A percentile compares a stretch with the other conserved stretches of the same genome.
These are phyloP conservation scores for Hylaeus anthracinus DNA, from an alignment of 1,140 invertebrate species.

Conservation along the genomic window DNA sequence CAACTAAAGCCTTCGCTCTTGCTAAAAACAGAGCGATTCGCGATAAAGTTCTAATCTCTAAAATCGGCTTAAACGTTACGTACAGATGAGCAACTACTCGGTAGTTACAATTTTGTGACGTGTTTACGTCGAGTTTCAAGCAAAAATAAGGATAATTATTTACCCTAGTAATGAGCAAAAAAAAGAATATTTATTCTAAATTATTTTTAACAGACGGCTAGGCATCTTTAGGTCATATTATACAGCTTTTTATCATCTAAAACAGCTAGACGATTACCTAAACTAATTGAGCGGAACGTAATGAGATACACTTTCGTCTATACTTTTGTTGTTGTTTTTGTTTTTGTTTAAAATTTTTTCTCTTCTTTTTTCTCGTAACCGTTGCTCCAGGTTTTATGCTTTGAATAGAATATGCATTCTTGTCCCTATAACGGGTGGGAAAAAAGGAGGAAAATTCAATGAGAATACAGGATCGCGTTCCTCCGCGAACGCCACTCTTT, in stretches of 20 bases:
- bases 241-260: neutral
- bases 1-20: neutral
- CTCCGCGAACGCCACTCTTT: neutral
- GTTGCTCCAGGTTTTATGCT: neutral
- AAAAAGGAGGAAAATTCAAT: neutral
- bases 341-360: neutral
- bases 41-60: slow-evolving; percentile 10
- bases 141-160: neutral
- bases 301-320: slow-evolving; percentile 9
- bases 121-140: slow-evolving; percentile 7
- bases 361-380: neutral
- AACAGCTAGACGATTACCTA: neutral
- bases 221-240: neutral
- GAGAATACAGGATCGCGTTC: neutral
- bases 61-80: slow-evolving; percentile 14
- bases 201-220: neutral
- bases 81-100: slow-evolving; percentile 7
- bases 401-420: neutral
- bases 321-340: neutral
- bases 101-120: neutral
- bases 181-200: neutral
- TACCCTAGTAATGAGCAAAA: too few relatives aligned
- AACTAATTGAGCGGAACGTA: slow-evolving; percentile 30
- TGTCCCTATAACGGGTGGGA: neutral
- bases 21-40: neutral